phyloP scores from a whole-genome alignment of 2,888 invertebrate genomes.

The Nasonovia ribisnigri region DNA sequence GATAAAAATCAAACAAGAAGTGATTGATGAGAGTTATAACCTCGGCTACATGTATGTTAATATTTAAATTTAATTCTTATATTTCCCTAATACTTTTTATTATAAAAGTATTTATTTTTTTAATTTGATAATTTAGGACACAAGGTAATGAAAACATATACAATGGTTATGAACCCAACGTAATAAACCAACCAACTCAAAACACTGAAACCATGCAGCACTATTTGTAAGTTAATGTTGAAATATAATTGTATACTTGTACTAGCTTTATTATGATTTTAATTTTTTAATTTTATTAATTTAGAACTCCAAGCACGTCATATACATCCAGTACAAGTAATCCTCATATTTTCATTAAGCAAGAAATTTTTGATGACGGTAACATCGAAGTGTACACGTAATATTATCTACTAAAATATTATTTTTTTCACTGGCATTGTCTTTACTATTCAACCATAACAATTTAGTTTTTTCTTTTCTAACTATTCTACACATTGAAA shows the following conservation, averaged over 20 bases:
- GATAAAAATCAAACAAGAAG: no score
- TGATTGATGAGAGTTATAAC: neutral
- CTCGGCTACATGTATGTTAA: neutral
- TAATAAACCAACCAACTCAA: no score
- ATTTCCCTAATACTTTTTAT: neutral
- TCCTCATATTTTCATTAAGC: neutral
- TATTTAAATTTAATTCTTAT: neutral
- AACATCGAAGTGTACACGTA: neutral
- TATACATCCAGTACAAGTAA: no score
- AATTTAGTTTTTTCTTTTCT: no score
- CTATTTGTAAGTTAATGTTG: neutral
- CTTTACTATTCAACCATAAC: no score
- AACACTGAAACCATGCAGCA: neutral
- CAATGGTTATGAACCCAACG: no score
- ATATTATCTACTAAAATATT: neutral
- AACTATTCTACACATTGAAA: neutral
- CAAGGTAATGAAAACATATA: neutral
- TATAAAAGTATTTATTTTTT: neutral
- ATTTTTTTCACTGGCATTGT: neutral
- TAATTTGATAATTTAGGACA: neutral
- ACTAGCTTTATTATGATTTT: neutral
- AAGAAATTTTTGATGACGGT: neutral
- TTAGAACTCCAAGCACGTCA: neutral
- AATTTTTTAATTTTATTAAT: neutral
- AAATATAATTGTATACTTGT: neutral